Conservation (phyloP, 2,888 invertebrate genomes). For the Megastigmus dorsalis region DNA sequence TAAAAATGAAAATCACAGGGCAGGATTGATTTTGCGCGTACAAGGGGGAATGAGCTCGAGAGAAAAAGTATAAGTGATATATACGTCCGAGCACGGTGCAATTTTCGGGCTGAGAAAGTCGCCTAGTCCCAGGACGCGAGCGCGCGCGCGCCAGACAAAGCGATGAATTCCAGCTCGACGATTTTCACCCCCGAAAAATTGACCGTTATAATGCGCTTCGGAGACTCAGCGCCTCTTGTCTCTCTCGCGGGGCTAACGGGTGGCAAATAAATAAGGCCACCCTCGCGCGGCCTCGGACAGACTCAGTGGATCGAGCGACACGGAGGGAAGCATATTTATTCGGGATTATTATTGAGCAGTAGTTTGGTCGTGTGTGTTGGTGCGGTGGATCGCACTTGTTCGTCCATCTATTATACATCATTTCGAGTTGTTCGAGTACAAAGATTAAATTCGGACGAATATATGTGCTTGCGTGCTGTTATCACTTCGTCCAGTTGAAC, state of each 20-base stretch:
- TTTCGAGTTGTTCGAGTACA: no score
- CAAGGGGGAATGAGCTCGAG: no score
- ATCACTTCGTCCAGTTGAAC: no score
- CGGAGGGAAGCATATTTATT: slow-evolving; percentile 20
- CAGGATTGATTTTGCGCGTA: not conserved
- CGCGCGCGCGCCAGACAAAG: slow-evolving; percentile 67
- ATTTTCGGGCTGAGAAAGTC: slow-evolving; percentile 57
- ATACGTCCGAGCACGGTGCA: slow-evolving; percentile 23
- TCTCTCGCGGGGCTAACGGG: slow-evolving; percentile 57
- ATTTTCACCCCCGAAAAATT: slow-evolving; percentile 68
- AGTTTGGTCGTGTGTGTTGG: no score
- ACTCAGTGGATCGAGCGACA: not conserved
- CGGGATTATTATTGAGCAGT: slow-evolving; percentile 37
- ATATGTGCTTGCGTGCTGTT: no score
- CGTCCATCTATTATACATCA: no score
- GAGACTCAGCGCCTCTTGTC: slow-evolving; percentile 42
- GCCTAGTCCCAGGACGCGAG: slow-evolving; percentile 52
- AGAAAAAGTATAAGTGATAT: no score
- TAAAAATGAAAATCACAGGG: slow-evolving; percentile 18
- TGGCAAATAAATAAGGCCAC: slow-evolving; percentile 68
- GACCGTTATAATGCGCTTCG: slow-evolving; percentile 69
- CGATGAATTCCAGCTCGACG: slow-evolving; percentile 72
- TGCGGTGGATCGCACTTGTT: no score
- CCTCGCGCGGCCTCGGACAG: slow-evolving; percentile 24
- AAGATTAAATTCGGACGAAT: no score